phyloP scores from a whole-genome alignment of 2,888 invertebrate species.

The Ethmia dodecea region DNA sequence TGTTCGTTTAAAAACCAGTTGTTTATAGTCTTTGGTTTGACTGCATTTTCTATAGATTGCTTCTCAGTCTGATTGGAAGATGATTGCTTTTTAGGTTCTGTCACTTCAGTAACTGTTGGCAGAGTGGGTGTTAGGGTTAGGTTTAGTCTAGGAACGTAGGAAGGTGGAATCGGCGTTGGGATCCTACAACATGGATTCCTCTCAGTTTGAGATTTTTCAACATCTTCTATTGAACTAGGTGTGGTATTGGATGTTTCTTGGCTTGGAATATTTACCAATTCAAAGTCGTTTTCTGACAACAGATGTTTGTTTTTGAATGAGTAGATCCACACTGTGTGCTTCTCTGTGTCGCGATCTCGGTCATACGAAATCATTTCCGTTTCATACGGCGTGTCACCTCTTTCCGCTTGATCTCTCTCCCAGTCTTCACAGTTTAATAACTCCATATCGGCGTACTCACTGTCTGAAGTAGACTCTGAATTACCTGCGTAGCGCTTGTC shows the following conservation, averaged over 20 bases:
- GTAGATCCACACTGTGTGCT: conserved; percentile 54
- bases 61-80: conserved; percentile 21
- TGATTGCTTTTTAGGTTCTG: conserved; percentile 36
- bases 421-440: conserved; percentile 5
- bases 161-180: conserved; percentile 42
- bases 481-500: conserved; percentile 30
- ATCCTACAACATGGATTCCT: conserved; percentile 22
- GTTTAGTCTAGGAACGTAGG: conserved; percentile 46
- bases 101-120: conserved; percentile 56
- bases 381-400: too few relatives aligned
- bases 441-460: conserved; percentile 13
- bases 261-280: conserved; percentile 31
- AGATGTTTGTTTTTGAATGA: conserved; percentile 52
- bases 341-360: conserved; percentile 27
- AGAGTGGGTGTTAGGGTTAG: conserved; percentile 42
- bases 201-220: conserved; percentile 20
- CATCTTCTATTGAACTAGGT: conserved; percentile 28
- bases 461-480: conserved; percentile 42
- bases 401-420: conserved; percentile 18
- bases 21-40: conserved; percentile 28
- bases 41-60: conserved; percentile 15
- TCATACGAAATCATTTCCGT: conserved; percentile 26
- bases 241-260: conserved; percentile 30
- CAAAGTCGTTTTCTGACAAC: conserved; percentile 36
- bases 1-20: conserved; percentile 36